Conservation (phyloP, 2,797 vertebrate species). For the Gymnodraco acuticeps region DNA sequence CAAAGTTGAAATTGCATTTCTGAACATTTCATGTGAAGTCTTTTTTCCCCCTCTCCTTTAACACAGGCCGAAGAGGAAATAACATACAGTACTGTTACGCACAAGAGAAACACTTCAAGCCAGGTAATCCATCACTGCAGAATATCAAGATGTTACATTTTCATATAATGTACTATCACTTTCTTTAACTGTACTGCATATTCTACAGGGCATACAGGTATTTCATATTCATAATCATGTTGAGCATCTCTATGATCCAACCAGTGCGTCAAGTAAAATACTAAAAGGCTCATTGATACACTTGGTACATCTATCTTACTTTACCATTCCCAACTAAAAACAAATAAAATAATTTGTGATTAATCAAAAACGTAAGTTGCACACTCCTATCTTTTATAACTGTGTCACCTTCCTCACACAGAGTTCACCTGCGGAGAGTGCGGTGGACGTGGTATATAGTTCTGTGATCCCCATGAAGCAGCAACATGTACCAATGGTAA, state of each 20-base stretch:
- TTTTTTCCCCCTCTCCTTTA: no score
- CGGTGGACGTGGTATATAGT: conserved; percentile 20
- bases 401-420: background rate
- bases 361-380: background rate
- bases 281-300: background rate
- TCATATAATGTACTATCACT: background rate
- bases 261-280: background rate
- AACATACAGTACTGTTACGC: conserved; percentile 4
- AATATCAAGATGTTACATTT: background rate
- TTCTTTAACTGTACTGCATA: background rate
- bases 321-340: no score
- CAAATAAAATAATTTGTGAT: background rate
- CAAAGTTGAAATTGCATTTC: background rate
- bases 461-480: background rate
- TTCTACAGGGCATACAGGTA: background rate
- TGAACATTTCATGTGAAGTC: background rate
- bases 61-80: conserved; percentile 16
- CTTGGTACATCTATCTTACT: background rate
- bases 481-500: background rate
- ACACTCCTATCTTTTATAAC: background rate
- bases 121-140: background rate
- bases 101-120: background rate
- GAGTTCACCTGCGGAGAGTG: background rate
- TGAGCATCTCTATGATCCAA: background rate
- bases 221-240: background rate